phyloP scores from a whole-genome alignment of 2,797 vertebrate species.

The Melanotaenia parkinsoni region DNA sequence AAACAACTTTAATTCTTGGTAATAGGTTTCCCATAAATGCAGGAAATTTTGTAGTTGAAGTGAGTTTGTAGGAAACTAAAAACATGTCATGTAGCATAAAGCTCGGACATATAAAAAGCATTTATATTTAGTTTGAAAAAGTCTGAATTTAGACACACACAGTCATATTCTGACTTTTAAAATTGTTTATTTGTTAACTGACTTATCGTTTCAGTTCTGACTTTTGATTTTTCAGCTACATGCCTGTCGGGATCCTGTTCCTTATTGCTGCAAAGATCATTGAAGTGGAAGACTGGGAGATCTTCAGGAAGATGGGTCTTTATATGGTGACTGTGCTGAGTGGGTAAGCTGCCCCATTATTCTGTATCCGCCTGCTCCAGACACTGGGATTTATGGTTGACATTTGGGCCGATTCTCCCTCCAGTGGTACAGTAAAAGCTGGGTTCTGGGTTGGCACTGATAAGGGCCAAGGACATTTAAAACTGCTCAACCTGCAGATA shows the following conservation, averaged over 20 bases:
- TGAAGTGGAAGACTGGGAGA: slow-evolving; percentile 98
- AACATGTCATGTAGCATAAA: no score
- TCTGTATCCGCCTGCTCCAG: slow-evolving; percentile 48
- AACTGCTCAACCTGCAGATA: slow-evolving; percentile 81
- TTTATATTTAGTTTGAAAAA: no score
- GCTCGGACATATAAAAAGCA: no score
- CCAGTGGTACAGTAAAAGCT: slow-evolving; percentile 64
- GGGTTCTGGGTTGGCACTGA: slow-evolving; percentile 70
- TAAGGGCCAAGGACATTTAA: slow-evolving; percentile 83
- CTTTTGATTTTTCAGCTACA: slow-evolving; percentile 86
- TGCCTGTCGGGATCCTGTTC: slow-evolving; percentile 96
- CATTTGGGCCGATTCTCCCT: slow-evolving; percentile 63
- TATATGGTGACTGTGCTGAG: slow-evolving; percentile 98
- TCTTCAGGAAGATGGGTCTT: slow-evolving; percentile 96
- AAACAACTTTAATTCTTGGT: no score
- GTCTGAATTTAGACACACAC: not conserved
- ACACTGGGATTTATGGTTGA: slow-evolving; percentile 71
- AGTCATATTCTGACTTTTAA: not conserved
- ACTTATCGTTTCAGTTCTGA: not conserved
- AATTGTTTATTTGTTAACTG: not conserved
- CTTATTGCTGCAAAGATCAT: slow-evolving; percentile 98
- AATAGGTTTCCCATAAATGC: no score
- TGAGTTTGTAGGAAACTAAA: no score
- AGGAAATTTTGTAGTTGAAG: no score
- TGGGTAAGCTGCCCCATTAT: slow-evolving; percentile 85